phyloP scores from a whole-genome alignment of 2,113 vertebrate genomes.

The Canis aureus region DNA sequence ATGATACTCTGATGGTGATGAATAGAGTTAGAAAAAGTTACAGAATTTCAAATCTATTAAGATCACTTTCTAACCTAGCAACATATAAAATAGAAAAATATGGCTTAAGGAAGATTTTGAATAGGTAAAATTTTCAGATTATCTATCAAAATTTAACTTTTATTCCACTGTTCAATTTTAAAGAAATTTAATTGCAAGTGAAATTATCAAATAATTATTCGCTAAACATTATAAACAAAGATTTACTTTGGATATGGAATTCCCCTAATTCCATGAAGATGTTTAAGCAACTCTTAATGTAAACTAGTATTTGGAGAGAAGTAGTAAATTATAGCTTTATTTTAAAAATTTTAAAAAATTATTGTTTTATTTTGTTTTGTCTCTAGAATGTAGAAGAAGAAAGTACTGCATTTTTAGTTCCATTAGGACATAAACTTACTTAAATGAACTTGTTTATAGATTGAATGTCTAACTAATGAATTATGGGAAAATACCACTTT shows the following conservation, averaged over 20 bases:
- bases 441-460: background rate
- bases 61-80: background rate
- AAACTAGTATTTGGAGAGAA: background rate
- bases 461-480: background rate
- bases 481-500: background rate
- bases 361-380: background rate
- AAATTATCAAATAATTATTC: background rate
- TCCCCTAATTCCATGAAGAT: background rate
- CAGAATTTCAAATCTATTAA: background rate
- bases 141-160: background rate
- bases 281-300: background rate
- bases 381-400: background rate
- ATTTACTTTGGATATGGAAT: background rate
- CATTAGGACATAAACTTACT: background rate
- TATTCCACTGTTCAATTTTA: background rate
- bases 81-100: background rate
- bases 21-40: background rate
- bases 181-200: background rate
- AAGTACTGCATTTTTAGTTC: background rate
- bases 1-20: background rate
- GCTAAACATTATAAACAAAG: background rate
- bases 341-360: too few relatives aligned
- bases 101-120: background rate
- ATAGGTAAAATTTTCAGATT: background rate
- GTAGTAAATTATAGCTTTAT: background rate